Evolutionary conservation across 2,888 invertebrate genomes (phyloP).

Genomic region (Tineola bisselliella): DNA sequence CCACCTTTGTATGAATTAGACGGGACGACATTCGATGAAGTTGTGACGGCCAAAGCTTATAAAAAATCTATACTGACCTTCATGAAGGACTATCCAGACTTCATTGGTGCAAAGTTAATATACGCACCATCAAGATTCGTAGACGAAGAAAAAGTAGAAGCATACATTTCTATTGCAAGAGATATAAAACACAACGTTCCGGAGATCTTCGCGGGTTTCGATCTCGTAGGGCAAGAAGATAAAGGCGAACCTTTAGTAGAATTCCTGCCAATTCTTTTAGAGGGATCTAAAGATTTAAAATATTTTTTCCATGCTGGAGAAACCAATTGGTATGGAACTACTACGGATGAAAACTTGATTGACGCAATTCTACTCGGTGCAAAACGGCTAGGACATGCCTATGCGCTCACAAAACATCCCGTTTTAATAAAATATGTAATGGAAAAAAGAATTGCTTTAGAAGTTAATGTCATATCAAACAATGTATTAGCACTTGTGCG

Average conservation of each 20-base stretch:
- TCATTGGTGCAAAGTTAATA: constrained; percentile 74
- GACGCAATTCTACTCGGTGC: constrained; percentile 81
- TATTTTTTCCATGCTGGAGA: constrained; percentile 87
- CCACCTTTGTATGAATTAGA: constrained; percentile 74
- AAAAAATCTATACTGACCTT: constrained; percentile 68
- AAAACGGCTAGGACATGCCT: constrained; percentile 82
- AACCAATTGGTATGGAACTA: constrained; percentile 76
- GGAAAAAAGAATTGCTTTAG: constrained; percentile 72
- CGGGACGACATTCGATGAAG: constrained; percentile 61
- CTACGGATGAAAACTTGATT: constrained; percentile 76
- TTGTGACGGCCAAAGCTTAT: constrained; percentile 69
- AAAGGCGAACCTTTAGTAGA: constrained; percentile 70
- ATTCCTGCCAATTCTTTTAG: constrained; percentile 66
- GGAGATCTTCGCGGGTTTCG: constrained; percentile 78
- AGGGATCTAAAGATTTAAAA: constrained; percentile 58
- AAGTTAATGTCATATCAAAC: constrained; percentile 84
- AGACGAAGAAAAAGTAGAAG: constrained; percentile 34
- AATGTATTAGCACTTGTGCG: constrained; percentile 74
- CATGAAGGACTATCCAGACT: constrained; percentile 68
- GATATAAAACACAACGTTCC: constrained; percentile 64
- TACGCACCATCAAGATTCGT: constrained; percentile 71
- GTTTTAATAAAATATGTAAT: constrained; percentile 66
- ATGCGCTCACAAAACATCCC: constrained; percentile 79
- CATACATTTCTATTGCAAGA: constrained; percentile 48
- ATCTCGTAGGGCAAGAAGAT: constrained; percentile 85